Evolutionary conservation across 2,797 vertebrate species (phyloP).

Genomic region (Takifugu ocellatus): DNA sequence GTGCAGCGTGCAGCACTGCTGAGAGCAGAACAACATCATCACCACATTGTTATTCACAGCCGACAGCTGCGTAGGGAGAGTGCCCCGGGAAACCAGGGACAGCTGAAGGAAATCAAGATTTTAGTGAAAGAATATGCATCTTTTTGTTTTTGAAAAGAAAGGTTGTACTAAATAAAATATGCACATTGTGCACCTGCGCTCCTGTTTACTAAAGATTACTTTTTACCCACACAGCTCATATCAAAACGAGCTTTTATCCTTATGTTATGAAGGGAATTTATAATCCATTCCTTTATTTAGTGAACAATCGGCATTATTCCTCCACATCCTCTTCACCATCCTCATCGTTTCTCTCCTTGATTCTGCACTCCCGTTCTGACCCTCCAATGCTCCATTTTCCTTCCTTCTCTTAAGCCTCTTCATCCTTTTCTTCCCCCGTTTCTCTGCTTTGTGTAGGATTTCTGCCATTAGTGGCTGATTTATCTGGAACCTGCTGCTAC

Average conservation of each 20-base stretch:
- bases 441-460: constrained; percentile 7
- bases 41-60: no score
- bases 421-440: constrained; percentile 19
- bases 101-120: no score
- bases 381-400: constrained; percentile 19
- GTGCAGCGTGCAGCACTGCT: constrained; percentile 5
- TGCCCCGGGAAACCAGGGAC: no score
- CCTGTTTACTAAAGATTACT: no score
- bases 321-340: constrained; percentile 13
- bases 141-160: background rate
- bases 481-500: constrained; percentile 39
- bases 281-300: background rate
- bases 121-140: no score
- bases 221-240: no score
- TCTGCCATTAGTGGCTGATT: constrained; percentile 43
- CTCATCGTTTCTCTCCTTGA: constrained; percentile 26
- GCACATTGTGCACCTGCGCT: background rate
- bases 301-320: constrained; percentile 17
- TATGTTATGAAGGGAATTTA: no score
- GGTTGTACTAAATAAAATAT: background rate
- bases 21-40: no score
- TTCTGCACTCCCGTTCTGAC: constrained; percentile 35
- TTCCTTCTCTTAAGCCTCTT: constrained; percentile 19
- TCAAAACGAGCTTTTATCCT: no score
- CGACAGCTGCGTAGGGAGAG: no score